Evolutionary conservation across 2,888 invertebrate species (phyloP).

Genomic region (Microctonus aethiopoides): DNA sequence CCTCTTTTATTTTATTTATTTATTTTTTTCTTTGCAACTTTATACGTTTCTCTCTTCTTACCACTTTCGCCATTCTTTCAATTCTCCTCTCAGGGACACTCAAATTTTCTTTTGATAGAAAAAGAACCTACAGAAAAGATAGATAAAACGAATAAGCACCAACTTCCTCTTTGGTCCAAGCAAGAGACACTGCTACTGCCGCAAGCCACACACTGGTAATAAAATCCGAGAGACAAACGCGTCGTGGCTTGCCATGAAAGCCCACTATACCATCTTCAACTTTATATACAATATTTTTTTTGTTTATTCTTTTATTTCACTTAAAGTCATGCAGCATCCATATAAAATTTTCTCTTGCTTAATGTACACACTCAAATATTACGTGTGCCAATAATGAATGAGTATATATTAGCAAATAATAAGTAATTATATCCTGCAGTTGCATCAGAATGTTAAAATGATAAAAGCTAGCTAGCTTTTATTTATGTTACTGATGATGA

Average conservation of each 20-base stretch:
- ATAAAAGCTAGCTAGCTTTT: neutral
- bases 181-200: constrained; percentile 3
- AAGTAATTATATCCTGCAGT: neutral
- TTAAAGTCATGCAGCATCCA: neutral
- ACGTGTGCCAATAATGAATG: neutral
- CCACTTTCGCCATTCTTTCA: constrained; percentile 14
- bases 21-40: neutral
- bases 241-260: neutral
- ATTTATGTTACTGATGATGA: no score
- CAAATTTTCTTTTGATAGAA: constrained; percentile 1
- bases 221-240: constrained; percentile 15
- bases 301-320: neutral
- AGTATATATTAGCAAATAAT: neutral
- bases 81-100: constrained; percentile 11
- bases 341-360: neutral
- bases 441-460: no score
- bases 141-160: neutral
- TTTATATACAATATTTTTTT: neutral
- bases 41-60: neutral
- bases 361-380: neutral
- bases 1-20: no score
- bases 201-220: neutral
- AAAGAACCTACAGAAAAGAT: neutral
- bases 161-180: neutral
- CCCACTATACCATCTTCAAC: neutral